Conservation (phyloP, 2,113 vertebrate genomes). For the Ammodytes dubius region DNA sequence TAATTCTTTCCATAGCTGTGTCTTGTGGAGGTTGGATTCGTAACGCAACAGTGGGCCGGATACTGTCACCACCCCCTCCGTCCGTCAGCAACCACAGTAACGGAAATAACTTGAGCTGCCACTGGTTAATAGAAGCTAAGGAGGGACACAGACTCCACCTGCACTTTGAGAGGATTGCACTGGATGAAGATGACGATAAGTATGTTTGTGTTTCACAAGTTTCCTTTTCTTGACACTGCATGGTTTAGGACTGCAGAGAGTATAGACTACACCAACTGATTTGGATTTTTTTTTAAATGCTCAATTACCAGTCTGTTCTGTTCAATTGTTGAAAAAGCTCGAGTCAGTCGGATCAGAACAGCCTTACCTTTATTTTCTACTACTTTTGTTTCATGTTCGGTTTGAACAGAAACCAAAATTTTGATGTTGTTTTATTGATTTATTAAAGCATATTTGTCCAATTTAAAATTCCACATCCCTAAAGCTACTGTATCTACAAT, state of each 20-base stretch:
- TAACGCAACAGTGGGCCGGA: conserved; percentile 91
- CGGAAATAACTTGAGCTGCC: conserved; percentile 92
- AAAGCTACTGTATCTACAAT: background rate
- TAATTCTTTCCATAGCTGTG: conserved; percentile 75
- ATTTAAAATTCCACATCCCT: background rate
- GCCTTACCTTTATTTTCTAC: background rate
- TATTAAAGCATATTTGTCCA: background rate
- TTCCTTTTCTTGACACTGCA: background rate
- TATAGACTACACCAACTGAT: background rate
- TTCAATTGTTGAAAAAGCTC: background rate
- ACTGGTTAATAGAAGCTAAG: conserved; percentile 93
- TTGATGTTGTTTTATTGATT: background rate
- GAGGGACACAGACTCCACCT: conserved; percentile 92
- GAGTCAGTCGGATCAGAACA: background rate
- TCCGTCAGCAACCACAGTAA: conserved; percentile 87
- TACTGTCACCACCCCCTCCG: conserved; percentile 87
- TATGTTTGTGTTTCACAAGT: conserved; percentile 59
- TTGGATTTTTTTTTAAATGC: no score
- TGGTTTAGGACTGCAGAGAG: background rate
- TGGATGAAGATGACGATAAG: conserved; percentile 94
- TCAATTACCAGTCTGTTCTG: no score
- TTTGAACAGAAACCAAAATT: background rate
- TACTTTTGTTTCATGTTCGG: background rate
- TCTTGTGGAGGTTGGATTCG: conserved; percentile 92
- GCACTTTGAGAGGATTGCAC: conserved; percentile 92